These are phyloP conservation scores for Zoanthus sansibaricus DNA, from an alignment of 92 coral and sea anemone species.

Conservation along the genomic window DNA sequence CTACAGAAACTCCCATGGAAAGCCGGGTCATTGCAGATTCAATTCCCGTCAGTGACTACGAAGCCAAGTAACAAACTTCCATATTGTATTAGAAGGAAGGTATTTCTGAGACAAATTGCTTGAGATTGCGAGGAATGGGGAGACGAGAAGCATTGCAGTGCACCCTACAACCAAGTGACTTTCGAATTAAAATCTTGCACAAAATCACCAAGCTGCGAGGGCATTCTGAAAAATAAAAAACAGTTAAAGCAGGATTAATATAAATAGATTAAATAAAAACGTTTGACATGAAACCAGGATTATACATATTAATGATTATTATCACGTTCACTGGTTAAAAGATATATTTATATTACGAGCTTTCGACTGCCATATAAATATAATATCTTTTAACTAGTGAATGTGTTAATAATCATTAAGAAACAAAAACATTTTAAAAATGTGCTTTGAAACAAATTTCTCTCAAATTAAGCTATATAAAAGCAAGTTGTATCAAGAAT, in stretches of 20 bases:
- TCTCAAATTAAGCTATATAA: no score
- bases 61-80: not conserved
- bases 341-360: no score
- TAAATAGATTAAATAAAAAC: no score
- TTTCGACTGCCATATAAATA: no score
- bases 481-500: no score
- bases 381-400: no score
- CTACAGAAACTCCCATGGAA: no score
- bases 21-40: no score
- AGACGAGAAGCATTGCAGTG: not conserved
- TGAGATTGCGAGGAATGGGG: constrained; percentile 37
- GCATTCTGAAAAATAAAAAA: constrained; percentile 33
- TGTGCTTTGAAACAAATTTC: no score
- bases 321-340: not conserved
- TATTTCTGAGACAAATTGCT: constrained; percentile 8
- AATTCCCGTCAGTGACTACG: no score
- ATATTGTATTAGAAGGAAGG: not conserved
- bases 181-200: constrained; percentile 61
- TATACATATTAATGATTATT: not conserved
- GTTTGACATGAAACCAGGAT: not conserved
- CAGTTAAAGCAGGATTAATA: not conserved
- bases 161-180: constrained; percentile 25
- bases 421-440: no score
- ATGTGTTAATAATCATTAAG: no score
- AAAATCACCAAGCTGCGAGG: constrained; percentile 52